phyloP scores from a whole-genome alignment of 2,888 invertebrate genomes.

The Tipula unca region DNA sequence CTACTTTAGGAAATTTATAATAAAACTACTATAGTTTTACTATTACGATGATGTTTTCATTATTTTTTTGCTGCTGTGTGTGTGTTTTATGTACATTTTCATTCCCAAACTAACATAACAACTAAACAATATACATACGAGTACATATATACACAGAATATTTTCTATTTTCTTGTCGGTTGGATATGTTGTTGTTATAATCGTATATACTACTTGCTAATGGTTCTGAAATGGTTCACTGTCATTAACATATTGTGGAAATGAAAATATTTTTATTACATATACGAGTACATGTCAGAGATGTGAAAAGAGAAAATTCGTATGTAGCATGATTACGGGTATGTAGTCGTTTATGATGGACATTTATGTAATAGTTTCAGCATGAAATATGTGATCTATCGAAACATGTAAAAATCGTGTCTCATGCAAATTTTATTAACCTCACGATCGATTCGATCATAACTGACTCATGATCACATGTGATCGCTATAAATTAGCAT shows the following conservation, averaged over 20 bases:
- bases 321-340: neutral
- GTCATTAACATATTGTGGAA: neutral
- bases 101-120: neutral
- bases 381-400: too few relatives aligned
- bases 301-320: neutral
- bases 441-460: too few relatives aligned
- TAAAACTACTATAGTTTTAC: neutral
- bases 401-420: too few relatives aligned
- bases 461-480: too few relatives aligned
- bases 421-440: too few relatives aligned
- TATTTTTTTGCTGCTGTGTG: neutral
- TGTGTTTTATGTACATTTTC: too few relatives aligned
- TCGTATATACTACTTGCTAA: neutral
- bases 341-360: too few relatives aligned
- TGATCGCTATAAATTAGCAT: too few relatives aligned
- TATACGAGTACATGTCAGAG: neutral
- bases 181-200: neutral
- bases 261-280: neutral
- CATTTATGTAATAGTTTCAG: too few relatives aligned
- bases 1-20: neutral
- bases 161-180: neutral
- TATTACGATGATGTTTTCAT: neutral
- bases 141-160: neutral
- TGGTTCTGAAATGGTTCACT: neutral
- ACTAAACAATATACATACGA: neutral